phyloP scores from a whole-genome alignment of 2,888 invertebrate species.

The Drosophila testacea region DNA sequence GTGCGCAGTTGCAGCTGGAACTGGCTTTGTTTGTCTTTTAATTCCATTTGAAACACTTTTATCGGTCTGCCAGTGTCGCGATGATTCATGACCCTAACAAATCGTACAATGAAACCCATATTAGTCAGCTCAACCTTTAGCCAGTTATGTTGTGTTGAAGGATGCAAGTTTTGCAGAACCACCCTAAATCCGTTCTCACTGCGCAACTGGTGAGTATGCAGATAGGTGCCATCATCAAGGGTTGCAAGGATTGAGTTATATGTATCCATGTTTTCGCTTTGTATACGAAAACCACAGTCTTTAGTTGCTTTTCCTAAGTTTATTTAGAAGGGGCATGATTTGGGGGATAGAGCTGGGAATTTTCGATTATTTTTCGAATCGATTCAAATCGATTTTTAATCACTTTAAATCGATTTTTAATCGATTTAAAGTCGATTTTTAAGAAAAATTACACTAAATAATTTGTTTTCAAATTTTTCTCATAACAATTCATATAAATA shows the following conservation, averaged over 20 bases:
- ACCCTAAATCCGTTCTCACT: conserved; percentile 6
- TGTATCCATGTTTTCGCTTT: not conserved
- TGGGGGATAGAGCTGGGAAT: not conserved
- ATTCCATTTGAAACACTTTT: conserved; percentile 12
- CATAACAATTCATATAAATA: too few relatives aligned
- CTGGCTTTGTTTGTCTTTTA: too few relatives aligned
- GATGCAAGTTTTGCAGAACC: not conserved
- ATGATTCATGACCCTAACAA: too few relatives aligned
- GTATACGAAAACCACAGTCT: not conserved
- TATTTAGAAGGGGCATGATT: conserved; percentile 7
- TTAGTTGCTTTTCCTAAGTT: not conserved
- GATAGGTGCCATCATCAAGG: not conserved
- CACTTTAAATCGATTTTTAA: too few relatives aligned
- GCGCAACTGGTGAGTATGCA: conserved; percentile 5
- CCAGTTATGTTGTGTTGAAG: conserved; percentile 3
- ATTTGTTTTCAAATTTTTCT: too few relatives aligned
- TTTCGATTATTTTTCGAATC: not conserved
- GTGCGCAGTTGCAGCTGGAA: too few relatives aligned
- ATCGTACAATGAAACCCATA: not conserved
- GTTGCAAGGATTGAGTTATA: not conserved
- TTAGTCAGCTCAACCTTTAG: not conserved
- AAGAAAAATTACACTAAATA: too few relatives aligned
- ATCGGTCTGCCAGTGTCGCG: too few relatives aligned
- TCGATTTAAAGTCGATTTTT: too few relatives aligned
- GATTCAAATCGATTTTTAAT: too few relatives aligned